Evolutionary conservation across 2,888 invertebrate genomes (phyloP), one percentile per base, ranked within the genome.

Genomic region (Acronicta leporina): DNA sequence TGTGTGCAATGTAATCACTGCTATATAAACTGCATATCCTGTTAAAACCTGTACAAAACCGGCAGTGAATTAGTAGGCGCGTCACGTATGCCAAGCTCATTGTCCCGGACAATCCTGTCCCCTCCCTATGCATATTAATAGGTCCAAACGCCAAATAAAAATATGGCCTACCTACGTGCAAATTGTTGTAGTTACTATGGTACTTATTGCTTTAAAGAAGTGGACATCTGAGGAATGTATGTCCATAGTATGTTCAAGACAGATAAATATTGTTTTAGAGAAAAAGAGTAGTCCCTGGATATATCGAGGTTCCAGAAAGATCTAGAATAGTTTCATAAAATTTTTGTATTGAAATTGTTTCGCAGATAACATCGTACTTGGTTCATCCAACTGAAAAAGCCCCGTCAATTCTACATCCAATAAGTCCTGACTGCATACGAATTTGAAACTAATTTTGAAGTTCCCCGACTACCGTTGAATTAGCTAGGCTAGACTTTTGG

Each of bases 91-190:
- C 47, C 57, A 48, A 68, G 69, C 80, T 80, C 78, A 81, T 83
- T 82, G 83, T 75, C 66, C 77, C 72, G 62, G 59, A 69, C 73
- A 76, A 75, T 76, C 68, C 68, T 41, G 63, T 47, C 50, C 68
- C 56, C 46, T 68, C 65, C 59, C 69, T 73, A 75, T 82, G 81
- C 81, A 84, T 84, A 77, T 81, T 82, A 81, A 84, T 81, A 56
- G 54, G 51, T 42, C 52, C 66, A 68, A 72, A 74, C 61, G 68
- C 61, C 66, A 77, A 79, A 83, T 79, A 82, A 83, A 82, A 84
- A 78, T 82, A 82, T 77, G 45, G 78, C 68, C 71, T 75, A 81
- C 68, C 71, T 75, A 81, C 80, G 83, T 79, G 78, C 49, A 41
- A 75, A 75, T 61, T 64, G 68, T 63, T 53, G 33, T 43, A 44